Conservation (phyloP, 2,888 invertebrate species). For the Drosophila hawaiiensis region DNA sequence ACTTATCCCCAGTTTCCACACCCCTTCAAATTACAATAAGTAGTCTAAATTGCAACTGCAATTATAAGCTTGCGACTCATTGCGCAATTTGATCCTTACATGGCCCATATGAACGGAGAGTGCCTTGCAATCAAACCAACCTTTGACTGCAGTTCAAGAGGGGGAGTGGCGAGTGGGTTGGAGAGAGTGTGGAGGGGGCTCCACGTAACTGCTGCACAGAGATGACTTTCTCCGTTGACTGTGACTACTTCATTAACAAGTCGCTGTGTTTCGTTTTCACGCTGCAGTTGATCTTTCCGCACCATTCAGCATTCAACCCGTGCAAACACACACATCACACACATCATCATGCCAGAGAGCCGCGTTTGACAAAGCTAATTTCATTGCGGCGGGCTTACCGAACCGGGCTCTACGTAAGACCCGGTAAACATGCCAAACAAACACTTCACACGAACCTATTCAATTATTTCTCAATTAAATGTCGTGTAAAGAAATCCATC, state of each 20-base stretch:
- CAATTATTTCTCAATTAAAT: constrained; percentile 84
- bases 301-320: constrained; percentile 59
- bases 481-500: constrained; percentile 74
- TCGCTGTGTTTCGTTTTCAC: constrained; percentile 71
- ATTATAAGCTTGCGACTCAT: constrained; percentile 71
- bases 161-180: neutral
- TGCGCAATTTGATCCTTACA: constrained; percentile 51
- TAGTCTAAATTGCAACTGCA: constrained; percentile 70
- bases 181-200: neutral
- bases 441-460: constrained; percentile 84
- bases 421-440: constrained; percentile 70
- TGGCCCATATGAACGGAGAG: constrained; percentile 1
- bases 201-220: neutral
- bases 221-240: constrained; percentile 68
- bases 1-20: neutral
- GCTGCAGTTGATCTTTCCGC: constrained; percentile 76
- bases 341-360: constrained; percentile 38
- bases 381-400: constrained; percentile 54
- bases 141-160: constrained; percentile 53
- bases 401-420: constrained; percentile 37
- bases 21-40: constrained; percentile 20
- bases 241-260: constrained; percentile 78
- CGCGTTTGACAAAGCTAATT: constrained; percentile 79
- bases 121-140: constrained; percentile 46
- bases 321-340: constrained; percentile 38